Evolutionary conservation across 2,888 invertebrate species (phyloP), one percentile per base, ranked within the genome.

Genomic region (Octodonta nipae): DNA sequence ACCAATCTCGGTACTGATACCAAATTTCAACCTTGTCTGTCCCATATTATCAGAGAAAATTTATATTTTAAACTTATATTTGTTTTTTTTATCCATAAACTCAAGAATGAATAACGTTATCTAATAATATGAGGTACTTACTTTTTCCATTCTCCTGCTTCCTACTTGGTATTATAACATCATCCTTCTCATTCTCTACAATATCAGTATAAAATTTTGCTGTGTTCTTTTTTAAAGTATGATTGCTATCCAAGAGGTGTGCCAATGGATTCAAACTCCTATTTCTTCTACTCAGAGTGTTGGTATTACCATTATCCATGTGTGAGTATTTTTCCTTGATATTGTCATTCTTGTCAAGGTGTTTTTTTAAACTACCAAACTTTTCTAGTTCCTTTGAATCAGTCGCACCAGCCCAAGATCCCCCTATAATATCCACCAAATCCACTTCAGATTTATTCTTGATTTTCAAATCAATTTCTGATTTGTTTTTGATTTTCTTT

Each of bases 221-320:
- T 2, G 43, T 35, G 29, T 45, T 48, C 30, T 41, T 45, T 13
- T 41, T 46, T 32, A 37, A 13, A 2, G 40, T 43, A 15, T 35
- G 38, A 15, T 28, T 38, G 8, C 46, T 36, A 3, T 47, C 47
- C 3, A 49, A 60, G 34, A 75, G 52, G 46, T 75, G 75, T 35
- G 68, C 65, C 35, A 75, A 52, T 22, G 70, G 61, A 56, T 75
- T 76, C 4, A 65, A 58, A 50, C 74, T 75, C 52, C 73, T 75
- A 44, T 68, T 64, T 44, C 75, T 61, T 39, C 45, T 37, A 4
- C 42, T 41, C 15, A 38, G 15, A 13, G 40, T 37, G 29, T 49
- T 50, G 31, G 20, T 20, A 3, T 14, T 28, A n/a, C 20, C 20
- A n/a, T 41, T 43, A 31, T 43, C 37, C 5, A 35, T 28, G 5